A percentile compares a stretch with the other conserved stretches of the same genome.
These are phyloP conservation scores for Saccostrea echinata DNA, from an alignment of 1,140 invertebrate species.

Conservation along the genomic window DNA sequence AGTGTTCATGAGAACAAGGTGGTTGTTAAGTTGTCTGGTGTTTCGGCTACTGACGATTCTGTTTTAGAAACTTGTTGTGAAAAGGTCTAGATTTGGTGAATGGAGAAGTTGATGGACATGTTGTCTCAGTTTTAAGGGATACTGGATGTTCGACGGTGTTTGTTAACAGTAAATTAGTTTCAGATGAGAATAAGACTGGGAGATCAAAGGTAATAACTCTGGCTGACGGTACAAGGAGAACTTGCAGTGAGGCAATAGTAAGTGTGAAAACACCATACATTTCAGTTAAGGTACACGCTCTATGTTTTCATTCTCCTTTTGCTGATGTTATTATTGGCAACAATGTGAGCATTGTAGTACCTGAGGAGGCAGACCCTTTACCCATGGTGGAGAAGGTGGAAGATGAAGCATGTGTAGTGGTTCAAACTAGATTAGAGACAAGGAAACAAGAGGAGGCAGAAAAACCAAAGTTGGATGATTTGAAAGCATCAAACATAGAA, in stretches of 20 bases:
- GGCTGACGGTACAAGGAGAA: not conserved
- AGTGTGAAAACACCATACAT: slow-evolving; percentile 12
- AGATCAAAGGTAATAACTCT: not conserved
- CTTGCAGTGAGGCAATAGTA: not conserved
- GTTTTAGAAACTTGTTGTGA: not conserved
- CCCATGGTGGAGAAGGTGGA: too few species aligned
- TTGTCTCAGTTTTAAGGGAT: slow-evolving; percentile 26
- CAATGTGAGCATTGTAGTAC: not conserved
- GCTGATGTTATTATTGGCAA: slow-evolving; percentile 43
- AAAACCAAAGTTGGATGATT: too few species aligned
- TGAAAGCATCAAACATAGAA: not conserved
- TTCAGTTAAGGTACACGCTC: not conserved
- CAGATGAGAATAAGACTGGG: too few species aligned
- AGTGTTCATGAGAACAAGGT: not conserved
- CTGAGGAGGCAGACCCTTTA: too few species aligned
- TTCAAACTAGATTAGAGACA: slow-evolving; percentile 6
- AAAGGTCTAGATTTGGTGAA: slow-evolving; percentile 36
- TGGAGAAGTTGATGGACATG: not conserved
- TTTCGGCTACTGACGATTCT: not conserved
- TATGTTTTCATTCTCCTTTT: not conserved
- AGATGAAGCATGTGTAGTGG: not conserved
- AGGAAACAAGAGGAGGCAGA: too few species aligned
- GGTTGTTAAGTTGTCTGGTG: not conserved
- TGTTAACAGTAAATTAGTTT: slow-evolving; percentile 25
- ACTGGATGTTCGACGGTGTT: slow-evolving; percentile 45